Evolutionary conservation across 2,797 vertebrate species (phyloP), one percentile per base, ranked within the genome.

Genomic region (Scomberomorus guttatus): DNA sequence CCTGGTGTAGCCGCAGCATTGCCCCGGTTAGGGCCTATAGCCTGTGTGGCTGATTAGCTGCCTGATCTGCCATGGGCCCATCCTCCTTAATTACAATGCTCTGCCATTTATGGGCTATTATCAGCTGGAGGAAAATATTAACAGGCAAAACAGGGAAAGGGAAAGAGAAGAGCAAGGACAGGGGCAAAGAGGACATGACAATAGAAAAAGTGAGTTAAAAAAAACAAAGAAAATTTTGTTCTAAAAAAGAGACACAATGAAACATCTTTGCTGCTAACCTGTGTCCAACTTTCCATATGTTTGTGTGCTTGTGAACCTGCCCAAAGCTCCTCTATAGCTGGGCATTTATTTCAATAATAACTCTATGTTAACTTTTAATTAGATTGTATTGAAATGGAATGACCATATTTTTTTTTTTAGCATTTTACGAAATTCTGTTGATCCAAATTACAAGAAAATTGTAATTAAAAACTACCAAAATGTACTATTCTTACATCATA

Each of bases 31-130:
- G 81, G 78, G 77, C 76, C 75, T 66, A 34, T 34, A 78, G 82
- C 69, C 56, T 79, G 73, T 75, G 88, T 80, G 76, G 83, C 88
- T 91, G 89, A 91, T 91, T 89, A 92, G 84, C 80, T 91, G 90
- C 75, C 76, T 88, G 87, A 86, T 84, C 82, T 87, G 86, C 85
- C 88, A 87, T 37, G 74, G 77, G 79, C 70, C 75, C 90, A 88
- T 90, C 89, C 85, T 92, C 80, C 73, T 72, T 90, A 90, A 93
- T 93, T 83, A 90, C 79, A 84, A 69, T 14, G 24, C 70, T 74
- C 55, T 69, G 77, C 72, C 85, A 70, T 90, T 90, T 89, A 88
- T 48, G 20, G 79, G 60, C 71, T 57, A 76, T 84, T 83, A 91
- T 91, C 84, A 87, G 83, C 80, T 80, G 52, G 57, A 79, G 71